Conservation (phyloP, 2,888 invertebrate genomes). For the Oscheius sp. region DNA sequence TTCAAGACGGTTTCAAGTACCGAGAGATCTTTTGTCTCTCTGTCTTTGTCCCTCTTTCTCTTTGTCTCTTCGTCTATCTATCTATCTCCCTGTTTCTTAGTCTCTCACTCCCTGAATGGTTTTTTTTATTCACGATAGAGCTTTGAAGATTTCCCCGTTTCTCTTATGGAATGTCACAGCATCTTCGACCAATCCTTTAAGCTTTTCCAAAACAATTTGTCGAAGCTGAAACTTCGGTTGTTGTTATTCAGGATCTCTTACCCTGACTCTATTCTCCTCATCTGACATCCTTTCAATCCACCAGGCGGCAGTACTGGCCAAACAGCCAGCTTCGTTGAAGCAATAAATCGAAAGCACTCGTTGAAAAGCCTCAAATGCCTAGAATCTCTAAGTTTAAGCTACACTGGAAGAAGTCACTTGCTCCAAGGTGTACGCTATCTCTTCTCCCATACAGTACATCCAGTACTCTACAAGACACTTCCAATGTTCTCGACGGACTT, state of each 20-base stretch:
- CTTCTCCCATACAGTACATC: not conserved
- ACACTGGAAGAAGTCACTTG: not conserved
- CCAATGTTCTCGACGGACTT: not conserved
- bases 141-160: not conserved
- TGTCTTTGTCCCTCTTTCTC: too few species aligned
- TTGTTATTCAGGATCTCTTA: not conserved
- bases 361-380: constrained; percentile 14
- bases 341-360: constrained; percentile 18
- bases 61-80: too few species aligned
- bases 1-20: too few species aligned
- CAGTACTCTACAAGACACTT: not conserved
- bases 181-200: constrained; percentile 17
- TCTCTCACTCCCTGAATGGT: too few species aligned
- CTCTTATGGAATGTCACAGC: constrained; percentile 17
- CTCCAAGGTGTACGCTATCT: constrained; percentile 8
- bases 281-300: constrained; percentile 5
- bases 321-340: constrained; percentile 19
- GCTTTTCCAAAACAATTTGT: constrained; percentile 14
- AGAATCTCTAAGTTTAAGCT: not conserved
- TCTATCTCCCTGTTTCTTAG: too few species aligned
- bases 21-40: too few species aligned
- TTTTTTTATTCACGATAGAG: too few species aligned
- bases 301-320: constrained; percentile 11
- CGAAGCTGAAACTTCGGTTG: constrained; percentile 14
- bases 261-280: not conserved